Evolutionary conservation across 2,113 vertebrate genomes (phyloP).

Genomic region (Pteropus alecto): DNA sequence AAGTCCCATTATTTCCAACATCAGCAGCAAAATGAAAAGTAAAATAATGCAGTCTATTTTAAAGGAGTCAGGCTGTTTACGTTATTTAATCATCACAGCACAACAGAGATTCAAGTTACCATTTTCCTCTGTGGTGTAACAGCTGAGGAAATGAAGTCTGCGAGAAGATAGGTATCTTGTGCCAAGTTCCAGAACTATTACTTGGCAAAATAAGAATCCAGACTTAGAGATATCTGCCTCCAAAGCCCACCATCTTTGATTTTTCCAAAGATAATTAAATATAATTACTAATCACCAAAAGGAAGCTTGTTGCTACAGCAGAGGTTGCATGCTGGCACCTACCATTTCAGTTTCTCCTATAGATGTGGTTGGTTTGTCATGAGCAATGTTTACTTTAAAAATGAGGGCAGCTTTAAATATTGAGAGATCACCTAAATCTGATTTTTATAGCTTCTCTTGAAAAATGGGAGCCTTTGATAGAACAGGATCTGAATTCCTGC

Average conservation of each 20-base stretch:
- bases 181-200: background rate
- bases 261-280: background rate
- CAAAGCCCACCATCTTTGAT: background rate
- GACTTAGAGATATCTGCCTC: background rate
- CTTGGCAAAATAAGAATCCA: background rate
- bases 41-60: background rate
- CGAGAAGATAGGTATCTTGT: background rate
- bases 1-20: background rate
- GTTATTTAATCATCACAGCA: background rate
- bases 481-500: background rate
- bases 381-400: background rate
- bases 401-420: background rate
- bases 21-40: background rate
- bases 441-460: background rate
- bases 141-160: background rate
- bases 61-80: background rate
- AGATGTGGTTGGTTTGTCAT: background rate
- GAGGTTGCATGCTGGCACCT: background rate
- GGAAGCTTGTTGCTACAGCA: background rate
- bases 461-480: background rate
- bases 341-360: background rate
- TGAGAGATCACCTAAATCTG: background rate
- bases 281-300: background rate
- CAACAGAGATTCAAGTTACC: background rate
- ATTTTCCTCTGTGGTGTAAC: background rate